phyloP scores from a whole-genome alignment of 1,140 invertebrate species.

The Holotrichia oblita region DNA sequence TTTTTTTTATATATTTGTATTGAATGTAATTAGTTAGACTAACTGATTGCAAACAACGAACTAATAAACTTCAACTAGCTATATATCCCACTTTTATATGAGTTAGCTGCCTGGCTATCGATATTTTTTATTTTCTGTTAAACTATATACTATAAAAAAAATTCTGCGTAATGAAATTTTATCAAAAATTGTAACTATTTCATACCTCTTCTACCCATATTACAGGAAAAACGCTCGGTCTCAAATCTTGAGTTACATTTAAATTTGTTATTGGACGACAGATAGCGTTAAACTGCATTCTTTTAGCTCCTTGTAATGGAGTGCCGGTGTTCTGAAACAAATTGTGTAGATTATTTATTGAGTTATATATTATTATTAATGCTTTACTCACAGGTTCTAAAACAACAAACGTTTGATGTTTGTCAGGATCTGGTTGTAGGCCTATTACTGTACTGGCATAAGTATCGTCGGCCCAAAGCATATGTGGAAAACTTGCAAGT shows the following conservation, averaged over 20 bases:
- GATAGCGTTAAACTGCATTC: slow-evolving; percentile 52
- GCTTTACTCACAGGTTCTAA: slow-evolving; percentile 52
- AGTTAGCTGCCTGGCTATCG: no score
- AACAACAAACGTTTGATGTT: slow-evolving; percentile 49
- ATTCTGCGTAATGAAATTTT: not conserved
- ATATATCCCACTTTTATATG: no score
- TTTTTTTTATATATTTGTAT: no score
- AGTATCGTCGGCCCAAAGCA: slow-evolving; percentile 50
- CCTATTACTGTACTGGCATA: slow-evolving; percentile 47
- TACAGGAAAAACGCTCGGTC: slow-evolving; percentile 46
- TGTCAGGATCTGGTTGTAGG: slow-evolving; percentile 47
- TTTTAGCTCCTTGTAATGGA: slow-evolving; percentile 49
- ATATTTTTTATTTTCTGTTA: no score
- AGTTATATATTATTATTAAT: not conserved
- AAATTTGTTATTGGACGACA: slow-evolving; percentile 42
- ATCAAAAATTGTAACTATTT: not conserved
- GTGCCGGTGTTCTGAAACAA: slow-evolving; percentile 50
- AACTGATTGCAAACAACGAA: no score
- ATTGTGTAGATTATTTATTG: slow-evolving; percentile 29
- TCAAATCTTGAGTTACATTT: slow-evolving; percentile 42
- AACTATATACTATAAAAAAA: no score
- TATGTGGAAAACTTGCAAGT: slow-evolving; percentile 54
- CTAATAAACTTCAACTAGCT: no score
- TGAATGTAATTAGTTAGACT: no score
- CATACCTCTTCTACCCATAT: slow-evolving; percentile 54